Evolutionary conservation across 2,797 vertebrate genomes (phyloP), one percentile per base, ranked within the genome.

Genomic region (Brachyrhaphis roseni): DNA sequence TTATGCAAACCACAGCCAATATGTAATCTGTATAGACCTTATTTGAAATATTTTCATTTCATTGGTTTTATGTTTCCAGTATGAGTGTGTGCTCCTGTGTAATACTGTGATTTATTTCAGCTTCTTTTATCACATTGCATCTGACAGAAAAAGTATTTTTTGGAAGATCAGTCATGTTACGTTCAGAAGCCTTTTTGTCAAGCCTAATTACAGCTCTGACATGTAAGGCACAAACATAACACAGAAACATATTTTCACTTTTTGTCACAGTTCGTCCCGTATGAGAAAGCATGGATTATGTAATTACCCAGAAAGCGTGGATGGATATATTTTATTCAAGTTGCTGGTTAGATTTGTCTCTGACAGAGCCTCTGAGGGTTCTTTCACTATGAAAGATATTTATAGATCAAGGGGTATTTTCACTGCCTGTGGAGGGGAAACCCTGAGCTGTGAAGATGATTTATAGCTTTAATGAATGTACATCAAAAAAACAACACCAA

Each of bases 401-500:
- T 93, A 92, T 91, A 93, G 89, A 12, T 72, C 81, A 8, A 66
- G 68, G 75, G 82, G 76, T 77, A 70, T 64, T 2, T 71, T 6
- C 78, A 59, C 70, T 80, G 76, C 62, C 70, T 72, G 75, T 85
- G 76, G 76, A 18, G 85, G 87, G 90, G 89, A 93, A 94, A 89
- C 85, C 89, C 90, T 87, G 77, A 82, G 87, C 86, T 72, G 36
- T 62, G 84, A 84, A 79, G 70, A 83, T 93, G 93, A 94, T 93
- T 86, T 88, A 93, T 91, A 87, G 64, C 80, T 92, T 93, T 91
- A 91, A 93, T 91, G 88, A 92, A 89, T 43, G n/a, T 81, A 77
- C 86, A 91, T 84, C 88, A 88, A 92, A 80, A 83, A 91, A 86
- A 82, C 72, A 92, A 90, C 47, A 89, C 84, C 87, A 49, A 74